Evolutionary conservation across 2,888 invertebrate species (phyloP), one percentile per base, ranked within the genome.

Genomic region (Eristalis pertinax): DNA sequence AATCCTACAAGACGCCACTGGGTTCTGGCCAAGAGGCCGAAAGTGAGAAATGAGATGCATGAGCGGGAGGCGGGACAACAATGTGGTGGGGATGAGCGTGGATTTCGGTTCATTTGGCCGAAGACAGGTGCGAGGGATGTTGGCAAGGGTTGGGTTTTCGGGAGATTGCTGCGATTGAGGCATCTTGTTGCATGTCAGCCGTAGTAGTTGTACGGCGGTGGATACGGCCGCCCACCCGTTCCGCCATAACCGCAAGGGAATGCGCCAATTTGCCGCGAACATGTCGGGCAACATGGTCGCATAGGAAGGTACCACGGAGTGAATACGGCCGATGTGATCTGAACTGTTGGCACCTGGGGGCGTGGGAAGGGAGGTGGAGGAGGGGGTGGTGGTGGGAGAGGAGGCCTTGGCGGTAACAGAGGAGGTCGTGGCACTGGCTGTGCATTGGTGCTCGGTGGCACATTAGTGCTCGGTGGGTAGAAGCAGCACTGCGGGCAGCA

Each of bases 321-420:
- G 60, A 76, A 76, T 10, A 69, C 35, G 11, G 79, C 29, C 38
- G 86, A 82, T 62, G 84, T 79, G 70, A 84, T 73, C 62, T 88
- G 72, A 19, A 82, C 60, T 3, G 83, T 64, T 19, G 74, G 83
- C 15, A 50, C 13, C 2, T 68, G 35, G 0, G 72, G 35, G 5
- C 78, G 82, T 22, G 64, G 73, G 32, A 89, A 88, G 32, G 89
- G 26, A 26, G 26, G 26, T 2, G 4, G 73, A 29, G 90, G 88
- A 72, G 90, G 75, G 29, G 89, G 84, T 15, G 90, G 89, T 0
- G 88, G 89, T 56, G 81, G 89, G 0, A 79, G 87, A 0, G 89
- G 89, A 15, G 89, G 88, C 7, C 65, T 76, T n/a, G 89, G 87
- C n/a, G 86, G 77, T 0, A 73, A 22, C 4, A 88, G 89, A 0